Percentiles rank a stretch among this genome's conserved stretches.
These are phyloP conservation scores for Metacarcinus magister DNA, from an alignment of 2,888 invertebrate genomes.

Conservation along the genomic window DNA sequence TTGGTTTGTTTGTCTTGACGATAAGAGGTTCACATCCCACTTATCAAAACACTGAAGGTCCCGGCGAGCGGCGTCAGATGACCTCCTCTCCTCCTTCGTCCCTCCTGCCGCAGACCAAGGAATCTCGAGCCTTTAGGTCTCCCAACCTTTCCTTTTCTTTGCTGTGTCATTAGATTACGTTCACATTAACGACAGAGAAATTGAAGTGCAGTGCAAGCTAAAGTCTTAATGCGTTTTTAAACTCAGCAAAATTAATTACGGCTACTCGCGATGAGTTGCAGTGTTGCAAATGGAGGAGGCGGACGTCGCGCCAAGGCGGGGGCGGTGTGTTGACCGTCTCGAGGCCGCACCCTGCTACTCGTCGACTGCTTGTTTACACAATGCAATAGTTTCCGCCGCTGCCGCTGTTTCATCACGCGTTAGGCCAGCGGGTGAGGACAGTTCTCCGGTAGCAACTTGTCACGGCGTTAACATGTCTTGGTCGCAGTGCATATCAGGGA, in stretches of 20 bases:
- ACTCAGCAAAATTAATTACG: constrained; percentile 35
- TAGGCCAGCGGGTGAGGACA: background rate
- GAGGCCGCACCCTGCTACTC: constrained; percentile 52
- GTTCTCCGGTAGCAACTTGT: background rate
- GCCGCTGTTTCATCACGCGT: background rate
- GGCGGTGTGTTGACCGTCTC: constrained; percentile 32
- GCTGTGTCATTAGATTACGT: constrained; percentile 50
- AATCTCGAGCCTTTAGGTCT: background rate
- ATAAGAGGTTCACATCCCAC: constrained; percentile 64
- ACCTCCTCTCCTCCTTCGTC: background rate
- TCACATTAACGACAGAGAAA: constrained; percentile 10
- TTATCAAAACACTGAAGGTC: constrained; percentile 73
- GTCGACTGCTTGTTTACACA: constrained; percentile 52
- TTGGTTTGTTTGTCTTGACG: constrained; percentile 64
- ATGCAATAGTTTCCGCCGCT: constrained; percentile 61
- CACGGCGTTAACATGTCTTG: background rate
- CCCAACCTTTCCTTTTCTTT: background rate
- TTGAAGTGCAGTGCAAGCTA: background rate
- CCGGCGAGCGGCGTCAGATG: constrained; percentile 61
- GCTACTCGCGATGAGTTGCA: constrained; percentile 61
- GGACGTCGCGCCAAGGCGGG: background rate
- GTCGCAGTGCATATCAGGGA: background rate
- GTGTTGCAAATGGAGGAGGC: constrained; percentile 61
- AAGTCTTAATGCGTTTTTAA: constrained; percentile 53
- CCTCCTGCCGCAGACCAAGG: constrained; percentile 15